These are phyloP conservation scores for Mythimna ferrago DNA, from an alignment of 2,888 invertebrate genomes.

Conservation along the genomic window DNA sequence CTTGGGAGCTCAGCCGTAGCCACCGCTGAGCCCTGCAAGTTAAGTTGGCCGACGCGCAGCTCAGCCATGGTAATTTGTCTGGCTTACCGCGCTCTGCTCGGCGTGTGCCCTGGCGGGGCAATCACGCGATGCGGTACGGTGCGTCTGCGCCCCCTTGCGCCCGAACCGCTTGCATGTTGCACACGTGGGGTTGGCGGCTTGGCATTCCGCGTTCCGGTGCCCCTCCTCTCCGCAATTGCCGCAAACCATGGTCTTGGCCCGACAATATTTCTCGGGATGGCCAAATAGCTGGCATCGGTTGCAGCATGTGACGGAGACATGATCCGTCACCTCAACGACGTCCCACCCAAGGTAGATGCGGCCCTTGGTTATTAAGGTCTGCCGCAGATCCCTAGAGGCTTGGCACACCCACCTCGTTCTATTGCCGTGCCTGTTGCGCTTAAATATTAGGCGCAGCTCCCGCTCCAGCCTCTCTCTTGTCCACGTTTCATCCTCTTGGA, in stretches of 20 bases:
- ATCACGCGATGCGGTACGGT: too few species aligned
- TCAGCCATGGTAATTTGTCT: conserved; percentile 38
- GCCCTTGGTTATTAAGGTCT: background rate
- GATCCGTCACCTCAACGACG: conserved; percentile 29
- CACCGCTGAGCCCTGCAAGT: conserved; percentile 46
- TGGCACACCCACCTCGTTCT: background rate
- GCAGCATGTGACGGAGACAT: conserved; percentile 58
- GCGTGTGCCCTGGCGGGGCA: conserved; percentile 56
- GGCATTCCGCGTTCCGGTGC: conserved; percentile 41
- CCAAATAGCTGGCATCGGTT: conserved; percentile 69
- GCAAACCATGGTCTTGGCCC: conserved; percentile 36
- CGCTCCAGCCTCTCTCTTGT: too few species aligned
- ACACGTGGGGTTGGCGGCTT: background rate
- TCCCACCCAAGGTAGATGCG: conserved; percentile 56
- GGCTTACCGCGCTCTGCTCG: conserved; percentile 6
- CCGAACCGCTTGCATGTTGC: too few species aligned
- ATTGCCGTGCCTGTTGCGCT: background rate
- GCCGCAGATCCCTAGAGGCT: conserved; percentile 7
- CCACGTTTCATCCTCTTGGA: too few species aligned
- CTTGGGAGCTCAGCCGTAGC: conserved; percentile 55
- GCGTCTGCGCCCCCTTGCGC: too few species aligned
- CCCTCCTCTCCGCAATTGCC: conserved; percentile 56
- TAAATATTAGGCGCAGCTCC: too few species aligned
- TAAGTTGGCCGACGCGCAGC: conserved; percentile 48
- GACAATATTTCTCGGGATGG: conserved; percentile 64